Evolutionary conservation across 2,888 invertebrate species (phyloP).

Genomic region (Drosophila macrospina): DNA sequence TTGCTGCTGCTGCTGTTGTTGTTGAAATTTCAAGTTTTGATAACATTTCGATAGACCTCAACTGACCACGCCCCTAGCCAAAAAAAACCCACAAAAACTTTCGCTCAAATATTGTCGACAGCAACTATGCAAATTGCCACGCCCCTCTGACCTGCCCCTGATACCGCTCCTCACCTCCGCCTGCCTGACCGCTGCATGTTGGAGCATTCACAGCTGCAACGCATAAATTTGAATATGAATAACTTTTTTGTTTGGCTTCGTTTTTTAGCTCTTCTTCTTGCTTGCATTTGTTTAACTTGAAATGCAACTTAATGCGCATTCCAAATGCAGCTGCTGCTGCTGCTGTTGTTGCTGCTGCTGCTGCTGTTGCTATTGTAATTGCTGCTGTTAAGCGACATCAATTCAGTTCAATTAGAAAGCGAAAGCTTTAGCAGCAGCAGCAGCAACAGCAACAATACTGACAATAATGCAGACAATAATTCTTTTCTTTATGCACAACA

Average conservation of each 20-base stretch:
- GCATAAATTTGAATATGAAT: conserved; percentile 69
- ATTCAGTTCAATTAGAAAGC: conserved; percentile 37
- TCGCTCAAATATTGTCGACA: conserved; percentile 15
- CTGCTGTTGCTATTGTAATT: conserved; percentile 7
- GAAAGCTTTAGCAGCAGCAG: conserved; percentile 48
- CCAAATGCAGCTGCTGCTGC: conserved; percentile 32
- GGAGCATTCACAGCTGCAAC: conserved; percentile 30
- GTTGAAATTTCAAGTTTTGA: conserved; percentile 5
- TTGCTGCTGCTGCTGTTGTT: conserved; percentile 15
- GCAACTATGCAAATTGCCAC: conserved; percentile 53
- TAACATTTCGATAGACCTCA: background rate
- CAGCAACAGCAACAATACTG: conserved; percentile 14
- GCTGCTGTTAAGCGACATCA: conserved; percentile 20
- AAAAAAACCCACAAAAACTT: background rate
- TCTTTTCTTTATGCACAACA: conserved; percentile 35
- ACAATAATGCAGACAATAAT: conserved; percentile 29
- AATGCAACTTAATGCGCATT: conserved; percentile 75
- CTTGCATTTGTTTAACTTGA: conserved; percentile 32
- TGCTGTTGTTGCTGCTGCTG: conserved; percentile 7
- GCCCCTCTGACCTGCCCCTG: conserved; percentile 9
- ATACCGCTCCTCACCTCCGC: too few species aligned
- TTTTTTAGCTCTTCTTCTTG: conserved; percentile 5
- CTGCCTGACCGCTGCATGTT: too few species aligned
- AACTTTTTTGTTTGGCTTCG: conserved; percentile 14
- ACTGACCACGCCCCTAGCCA: background rate